Evolutionary conservation across 2,113 vertebrate genomes (phyloP), one percentile per base, ranked within the genome.

Genomic region (Heterochromis multidens): DNA sequence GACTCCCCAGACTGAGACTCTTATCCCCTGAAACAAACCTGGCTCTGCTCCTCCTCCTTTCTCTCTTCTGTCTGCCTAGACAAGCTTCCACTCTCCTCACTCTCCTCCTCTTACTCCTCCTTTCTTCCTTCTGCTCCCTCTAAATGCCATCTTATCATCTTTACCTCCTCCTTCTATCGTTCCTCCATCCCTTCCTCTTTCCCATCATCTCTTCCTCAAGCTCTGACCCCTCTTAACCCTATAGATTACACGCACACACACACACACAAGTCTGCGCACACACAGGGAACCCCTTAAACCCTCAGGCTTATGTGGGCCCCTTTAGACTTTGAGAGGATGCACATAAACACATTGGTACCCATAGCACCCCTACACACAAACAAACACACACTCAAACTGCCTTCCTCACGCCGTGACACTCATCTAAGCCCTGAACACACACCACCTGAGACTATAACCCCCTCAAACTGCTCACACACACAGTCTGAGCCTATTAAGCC

Each of bases 1-100:
- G 94, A 92, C 95, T 94, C 92, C 93, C 93, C 93, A 94, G 91
- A 93, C 90, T 86, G 88, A 88, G 90, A 86, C 92, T 93, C 93
- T 95, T 94, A 94, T 93, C 92, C 91, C 77, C 87, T 83, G 84
- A 90, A 94, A 95, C 92, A 94, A 94, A 90, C 81, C 90, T 88
- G 79, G 60, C 87, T 89, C 77, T 77, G 72, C 89, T 93, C 86
- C 86, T 80, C 57, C 87, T 78, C 88, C 89, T 87, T 78, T 87
- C 89, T 78, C 89, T 70, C 88, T 83, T 87, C 87, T 72, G 63
- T 82, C 88, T 91, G 82, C 87, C 25, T 57, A 40, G 59, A 86
- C 54, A 56, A 80, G 63, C 81, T 72, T 56, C 78, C 88, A n/a
- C 67, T 43, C 67, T 29, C 67, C 23, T 58, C 56, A 1, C 11